Percentiles rank a stretch among this genome's conserved stretches.
phyloP scores from a whole-genome alignment of 2,113 vertebrate genomes.

The Eclectus roratus region DNA sequence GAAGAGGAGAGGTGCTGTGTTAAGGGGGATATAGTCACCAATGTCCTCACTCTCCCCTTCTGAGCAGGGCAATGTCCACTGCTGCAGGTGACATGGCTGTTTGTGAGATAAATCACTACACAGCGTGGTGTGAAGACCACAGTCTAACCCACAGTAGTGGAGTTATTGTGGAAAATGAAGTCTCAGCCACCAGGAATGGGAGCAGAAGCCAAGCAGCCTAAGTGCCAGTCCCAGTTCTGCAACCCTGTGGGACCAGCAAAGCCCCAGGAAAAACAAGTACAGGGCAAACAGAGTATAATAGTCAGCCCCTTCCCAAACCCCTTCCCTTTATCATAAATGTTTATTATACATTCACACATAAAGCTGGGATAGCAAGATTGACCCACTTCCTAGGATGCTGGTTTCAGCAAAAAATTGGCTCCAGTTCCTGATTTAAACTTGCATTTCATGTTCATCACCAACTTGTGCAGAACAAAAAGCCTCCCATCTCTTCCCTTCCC shows the following conservation, averaged over 20 bases:
- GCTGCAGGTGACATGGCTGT: neutral
- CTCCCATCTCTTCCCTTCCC: neutral
- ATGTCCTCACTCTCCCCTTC: neutral
- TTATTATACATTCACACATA: neutral
- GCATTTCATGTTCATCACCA: neutral
- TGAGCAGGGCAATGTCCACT: neutral
- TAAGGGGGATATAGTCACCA: neutral
- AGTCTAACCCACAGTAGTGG: neutral
- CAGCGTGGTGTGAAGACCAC: neutral
- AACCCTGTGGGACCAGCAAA: neutral
- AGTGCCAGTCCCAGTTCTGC: neutral
- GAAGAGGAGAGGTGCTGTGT: fast-evolving
- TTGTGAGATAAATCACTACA: neutral
- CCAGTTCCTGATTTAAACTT: neutral
- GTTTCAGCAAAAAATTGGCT: neutral
- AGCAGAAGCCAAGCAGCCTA: neutral
- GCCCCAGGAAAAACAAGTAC: neutral
- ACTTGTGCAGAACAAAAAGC: neutral
- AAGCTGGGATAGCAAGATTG: neutral
- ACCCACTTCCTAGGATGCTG: neutral
- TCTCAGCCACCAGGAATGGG: neutral
- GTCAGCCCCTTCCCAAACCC: neutral
- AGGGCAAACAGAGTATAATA: neutral
- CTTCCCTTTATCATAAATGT: neutral
- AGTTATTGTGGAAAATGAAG: neutral